Base-by-base conservation (phyloP, 2,888 invertebrate genomes). In the Rhaphigaster nebulosa region DNA sequence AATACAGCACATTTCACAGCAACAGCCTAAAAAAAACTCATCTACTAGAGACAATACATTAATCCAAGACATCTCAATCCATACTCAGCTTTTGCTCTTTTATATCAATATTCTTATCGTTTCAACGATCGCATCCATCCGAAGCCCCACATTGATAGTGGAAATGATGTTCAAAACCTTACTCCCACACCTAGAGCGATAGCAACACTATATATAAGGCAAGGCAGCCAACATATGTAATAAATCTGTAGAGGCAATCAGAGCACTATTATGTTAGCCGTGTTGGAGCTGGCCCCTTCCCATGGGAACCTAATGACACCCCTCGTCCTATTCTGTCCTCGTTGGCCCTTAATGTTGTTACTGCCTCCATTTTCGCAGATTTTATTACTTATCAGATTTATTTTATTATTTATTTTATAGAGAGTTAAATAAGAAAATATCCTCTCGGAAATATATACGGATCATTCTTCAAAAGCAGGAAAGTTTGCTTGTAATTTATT, bases 221-320 rank as follows among this genome's bases (percentile, higher is more conserved):
- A 84, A 45, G 45, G 45, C n/a, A 84, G 84, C 41, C n/a, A 45
- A 84, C 84, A 84, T 84, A 84, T 84, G 84, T 84, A 84, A 84
- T 84, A 84, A 84, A 84, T 84, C 84, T 84, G 84, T 84, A 45
- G 45, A 84, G 45, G 84, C 84, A 84, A 84, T 84, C 84, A 84
- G 84, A n/a, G 45, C 0, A 4, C 84, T 84, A 84, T 84, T 84
- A 84, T 84, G 45, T 84, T 84, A 84, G 84, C n/a, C 23, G n/a
- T n/a, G 84, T 84, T 23, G 45, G 13, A n/a, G 45, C 45, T 1
- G 70, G n/a, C 15, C 84, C 84, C 84, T 84, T 84, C 84, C 84
- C 84, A 45, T n/a, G 84, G 84, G 84, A 84, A 84, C 84, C 45
- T 41, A n/a, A 84, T 41, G 45, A 76, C 70, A 76, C 70, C 70